Evolutionary conservation across 2,113 vertebrate species (phyloP).

Genomic region (Catharus minimus): DNA sequence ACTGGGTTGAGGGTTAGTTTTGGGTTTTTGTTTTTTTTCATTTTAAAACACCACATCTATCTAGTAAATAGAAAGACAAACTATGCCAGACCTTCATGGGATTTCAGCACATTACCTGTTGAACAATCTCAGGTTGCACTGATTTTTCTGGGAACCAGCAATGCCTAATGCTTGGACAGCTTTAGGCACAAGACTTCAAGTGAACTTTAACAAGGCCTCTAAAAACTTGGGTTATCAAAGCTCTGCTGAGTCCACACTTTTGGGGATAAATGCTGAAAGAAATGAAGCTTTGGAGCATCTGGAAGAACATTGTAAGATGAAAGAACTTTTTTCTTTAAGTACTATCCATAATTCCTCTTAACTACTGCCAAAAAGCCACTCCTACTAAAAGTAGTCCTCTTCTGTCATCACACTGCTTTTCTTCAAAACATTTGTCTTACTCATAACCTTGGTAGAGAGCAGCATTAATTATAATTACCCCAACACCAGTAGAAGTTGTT

Average conservation of each 20-base stretch:
- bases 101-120: background rate
- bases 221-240: background rate
- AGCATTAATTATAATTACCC: background rate
- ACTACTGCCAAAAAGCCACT: background rate
- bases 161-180: background rate
- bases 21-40: background rate
- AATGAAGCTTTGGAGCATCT: background rate
- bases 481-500: background rate
- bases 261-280: background rate
- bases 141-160: background rate
- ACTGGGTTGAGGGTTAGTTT: background rate
- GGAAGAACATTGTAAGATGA: background rate
- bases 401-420: background rate
- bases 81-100: background rate
- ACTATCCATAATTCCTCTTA: background rate
- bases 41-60: background rate
- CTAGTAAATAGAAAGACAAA: background rate
- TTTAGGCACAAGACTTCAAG: background rate
- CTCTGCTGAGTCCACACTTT: background rate
- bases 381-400: background rate
- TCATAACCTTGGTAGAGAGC: background rate
- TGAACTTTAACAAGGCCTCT: background rate
- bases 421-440: background rate
- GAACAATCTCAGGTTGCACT: background rate
- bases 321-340: background rate